Conservation (phyloP, 2,888 invertebrate genomes). For the Rhagonycha fulva region DNA sequence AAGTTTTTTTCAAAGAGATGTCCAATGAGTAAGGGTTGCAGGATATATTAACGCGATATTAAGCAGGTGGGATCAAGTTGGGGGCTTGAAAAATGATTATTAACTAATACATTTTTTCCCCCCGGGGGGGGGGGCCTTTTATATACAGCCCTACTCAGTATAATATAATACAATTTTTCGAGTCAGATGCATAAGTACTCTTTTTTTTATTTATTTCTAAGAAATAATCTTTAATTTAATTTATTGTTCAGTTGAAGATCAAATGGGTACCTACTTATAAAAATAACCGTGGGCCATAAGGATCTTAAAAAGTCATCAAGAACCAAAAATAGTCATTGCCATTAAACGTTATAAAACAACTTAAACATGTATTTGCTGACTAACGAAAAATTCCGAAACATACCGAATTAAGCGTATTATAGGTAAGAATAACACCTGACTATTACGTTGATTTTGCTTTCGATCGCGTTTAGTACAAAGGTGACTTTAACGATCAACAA, state of each 20-base stretch:
- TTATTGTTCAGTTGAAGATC: neutral
- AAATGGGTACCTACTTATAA: neutral
- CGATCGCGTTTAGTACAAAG: conserved; percentile 27
- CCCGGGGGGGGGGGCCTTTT: no score
- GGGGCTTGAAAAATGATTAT: no score
- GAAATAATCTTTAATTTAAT: neutral
- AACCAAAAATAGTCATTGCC: conserved; percentile 1
- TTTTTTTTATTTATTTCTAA: no score
- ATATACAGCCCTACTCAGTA: no score
- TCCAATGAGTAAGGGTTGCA: no score
- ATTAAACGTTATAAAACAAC: neutral
- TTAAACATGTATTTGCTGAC: neutral
- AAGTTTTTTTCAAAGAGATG: no score
- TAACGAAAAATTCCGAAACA: conserved; percentile 9
- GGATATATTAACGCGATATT: no score
- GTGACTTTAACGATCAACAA: conserved; percentile 33
- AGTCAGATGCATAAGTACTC: no score
- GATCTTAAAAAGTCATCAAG: neutral
- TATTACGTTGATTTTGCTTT: conserved; percentile 35
- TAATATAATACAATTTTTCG: no score
- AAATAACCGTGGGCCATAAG: neutral
- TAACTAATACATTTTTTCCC: no score
- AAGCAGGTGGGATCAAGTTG: no score
- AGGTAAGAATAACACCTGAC: conserved; percentile 21
- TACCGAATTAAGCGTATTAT: conserved; percentile 5